These are phyloP conservation scores for Caenorhabditis sp. DNA, from an alignment of 2,888 invertebrate genomes.

Conservation along the genomic window DNA sequence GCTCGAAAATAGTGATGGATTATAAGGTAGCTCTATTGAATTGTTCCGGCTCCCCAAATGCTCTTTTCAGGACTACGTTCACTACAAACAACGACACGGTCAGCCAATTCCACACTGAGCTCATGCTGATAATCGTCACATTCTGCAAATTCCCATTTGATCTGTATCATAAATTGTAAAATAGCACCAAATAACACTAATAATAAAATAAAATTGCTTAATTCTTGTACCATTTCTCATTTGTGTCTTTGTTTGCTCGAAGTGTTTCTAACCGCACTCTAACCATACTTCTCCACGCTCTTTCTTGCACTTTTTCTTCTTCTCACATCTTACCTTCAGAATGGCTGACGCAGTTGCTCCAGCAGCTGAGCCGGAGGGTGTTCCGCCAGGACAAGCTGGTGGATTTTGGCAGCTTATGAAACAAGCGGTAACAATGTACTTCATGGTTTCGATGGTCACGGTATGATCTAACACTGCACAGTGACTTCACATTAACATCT, in stretches of 20 bases:
- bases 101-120: slow-evolving; percentile 11
- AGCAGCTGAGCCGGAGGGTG: slow-evolving; percentile 13
- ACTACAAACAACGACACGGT: slow-evolving; percentile 46
- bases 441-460: slow-evolving; percentile 35
- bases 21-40: slow-evolving; percentile 68
- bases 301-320: not conserved
- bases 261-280: slow-evolving; percentile 37
- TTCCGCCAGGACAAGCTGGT: slow-evolving; percentile 7
- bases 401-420: slow-evolving; percentile 48
- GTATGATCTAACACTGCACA: not conserved
- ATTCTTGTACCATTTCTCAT: not conserved
- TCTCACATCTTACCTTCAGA: slow-evolving; percentile 2
- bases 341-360: slow-evolving; percentile 54
- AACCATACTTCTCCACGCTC: too few species aligned
- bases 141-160: slow-evolving; percentile 8
- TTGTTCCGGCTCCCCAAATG: too few species aligned
- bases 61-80: slow-evolving; percentile 52
- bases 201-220: slow-evolving; percentile 7
- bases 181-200: not conserved
- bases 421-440: slow-evolving; percentile 52
- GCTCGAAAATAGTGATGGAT: slow-evolving; percentile 75
- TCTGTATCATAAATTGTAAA: not conserved
- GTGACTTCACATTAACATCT: not conserved
- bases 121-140: not conserved
- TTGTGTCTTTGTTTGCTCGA: not conserved